A percentile compares a stretch with the other conserved stretches of the same genome.
These are phyloP conservation scores for Aselliscus stoliczkanus DNA, from an alignment of 2,797 vertebrate genomes.

Conservation along the genomic window DNA sequence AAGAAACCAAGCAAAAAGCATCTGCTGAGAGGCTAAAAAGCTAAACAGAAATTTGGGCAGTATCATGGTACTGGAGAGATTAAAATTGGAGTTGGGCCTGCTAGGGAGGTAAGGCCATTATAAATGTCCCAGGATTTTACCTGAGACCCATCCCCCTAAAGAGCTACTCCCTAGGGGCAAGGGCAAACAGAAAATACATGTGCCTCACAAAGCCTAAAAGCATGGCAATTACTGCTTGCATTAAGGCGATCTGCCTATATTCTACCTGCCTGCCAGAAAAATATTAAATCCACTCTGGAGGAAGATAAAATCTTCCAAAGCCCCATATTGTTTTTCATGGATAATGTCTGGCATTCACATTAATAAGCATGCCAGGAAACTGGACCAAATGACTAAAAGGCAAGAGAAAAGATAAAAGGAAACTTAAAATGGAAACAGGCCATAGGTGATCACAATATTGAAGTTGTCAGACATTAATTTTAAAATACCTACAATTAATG, in stretches of 20 bases:
- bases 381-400: neutral
- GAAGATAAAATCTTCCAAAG: constrained; percentile 26
- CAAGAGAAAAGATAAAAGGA: neutral
- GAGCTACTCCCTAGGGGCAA: neutral
- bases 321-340: neutral
- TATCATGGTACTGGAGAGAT: neutral
- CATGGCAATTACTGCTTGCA: neutral
- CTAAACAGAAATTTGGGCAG: neutral
- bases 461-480: neutral
- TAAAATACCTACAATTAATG: neutral
- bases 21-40: neutral
- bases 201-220: neutral
- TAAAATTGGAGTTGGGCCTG: neutral
- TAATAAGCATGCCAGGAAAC: neutral
- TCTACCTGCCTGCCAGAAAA: neutral
- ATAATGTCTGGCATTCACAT: neutral
- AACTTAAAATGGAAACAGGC: neutral
- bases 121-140: neutral
- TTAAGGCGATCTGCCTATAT: neutral
- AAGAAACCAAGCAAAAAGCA: neutral
- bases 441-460: neutral
- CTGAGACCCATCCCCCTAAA: neutral
- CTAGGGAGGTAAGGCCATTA: neutral
- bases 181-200: neutral
- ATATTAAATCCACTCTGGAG: neutral